Evolutionary conservation across 2,113 vertebrate genomes (phyloP).

Genomic region (Acanthochromis polyacanthus): DNA sequence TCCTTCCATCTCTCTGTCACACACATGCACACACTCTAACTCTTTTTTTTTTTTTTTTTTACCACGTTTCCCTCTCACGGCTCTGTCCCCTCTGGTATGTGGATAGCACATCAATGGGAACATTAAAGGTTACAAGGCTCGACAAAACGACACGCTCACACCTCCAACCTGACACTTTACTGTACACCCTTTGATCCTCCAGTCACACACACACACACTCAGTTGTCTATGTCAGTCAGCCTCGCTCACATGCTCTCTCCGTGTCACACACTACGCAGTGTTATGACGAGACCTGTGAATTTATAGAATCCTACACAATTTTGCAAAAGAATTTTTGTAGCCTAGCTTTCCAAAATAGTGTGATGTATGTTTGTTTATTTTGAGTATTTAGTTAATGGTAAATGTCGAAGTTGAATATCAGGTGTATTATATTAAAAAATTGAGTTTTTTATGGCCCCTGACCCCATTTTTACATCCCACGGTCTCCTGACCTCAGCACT

Average conservation of each 20-base stretch:
- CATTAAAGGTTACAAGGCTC: slow-evolving; percentile 78
- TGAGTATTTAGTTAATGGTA: neutral
- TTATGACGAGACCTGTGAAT: slow-evolving; percentile 4
- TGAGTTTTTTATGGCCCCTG: slow-evolving; percentile 1
- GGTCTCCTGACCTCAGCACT: neutral
- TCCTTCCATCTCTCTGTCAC: neutral
- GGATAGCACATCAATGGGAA: slow-evolving; percentile 77
- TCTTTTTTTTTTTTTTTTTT: slow-evolving; percentile 23
- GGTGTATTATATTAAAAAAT: neutral
- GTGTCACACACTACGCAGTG: neutral
- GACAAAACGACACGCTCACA: slow-evolving; percentile 73
- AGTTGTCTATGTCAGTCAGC: slow-evolving; percentile 12
- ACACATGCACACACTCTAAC: neutral
- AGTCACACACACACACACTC: slow-evolving; percentile 27
- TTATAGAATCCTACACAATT: neutral
- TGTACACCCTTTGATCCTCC: slow-evolving; percentile 68
- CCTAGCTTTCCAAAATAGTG: neutral
- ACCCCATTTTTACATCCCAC: slow-evolving; percentile 7
- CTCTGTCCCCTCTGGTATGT: slow-evolving; percentile 70
- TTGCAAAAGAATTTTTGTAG: neutral
- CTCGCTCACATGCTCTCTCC: slow-evolving; percentile 2
- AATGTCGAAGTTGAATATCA: slow-evolving; percentile 38
- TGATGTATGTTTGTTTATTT: neutral
- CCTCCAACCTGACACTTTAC: slow-evolving; percentile 69
- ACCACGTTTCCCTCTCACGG: slow-evolving; percentile 18